Evolutionary conservation across 1,140 invertebrate genomes (phyloP), one percentile per base, ranked within the genome.

Genomic region (Panulirus ornatus): DNA sequence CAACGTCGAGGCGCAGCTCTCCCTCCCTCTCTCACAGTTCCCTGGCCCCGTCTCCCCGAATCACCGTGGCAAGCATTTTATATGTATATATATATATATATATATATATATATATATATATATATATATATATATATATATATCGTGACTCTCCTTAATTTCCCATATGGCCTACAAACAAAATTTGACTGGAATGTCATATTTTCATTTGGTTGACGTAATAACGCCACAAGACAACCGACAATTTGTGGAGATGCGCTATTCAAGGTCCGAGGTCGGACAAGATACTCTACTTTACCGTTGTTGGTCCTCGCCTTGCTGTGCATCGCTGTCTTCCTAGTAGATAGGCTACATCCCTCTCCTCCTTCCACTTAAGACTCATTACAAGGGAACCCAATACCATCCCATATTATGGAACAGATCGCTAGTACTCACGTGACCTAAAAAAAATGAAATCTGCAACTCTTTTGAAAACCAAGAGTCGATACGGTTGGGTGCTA

Each of bases 191-290:
- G 84, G 16, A 78, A 86, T 58, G 73, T 86, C 73, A 54, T 88
- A 73, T 81, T 81, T 81, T 54, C 54, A 82, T 82, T 88, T 73
- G 86, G 71, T 82, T 88, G 86, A 82, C 40, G 73, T 82, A 88
- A 88, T 88, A 47, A 86, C 84, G 66, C 40, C 22, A 19, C 34
- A 51, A 38, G 84, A 78, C 51, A 78, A 36, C 84, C 51, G 27
- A 6, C 73, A 86, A 86, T 86, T 86, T 86, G 71, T 66, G 5
- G n/a, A 66, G 58, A 66, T 66, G 27, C 58, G 58, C n/a, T 27
- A 66, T 66, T 66, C n/a, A 66, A 3, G 44, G 44, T 54, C 51
- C 51, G 9, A 54, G 51, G 22, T 22, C 22, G n/a, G n/a, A n/a
- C n/a, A n/a, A n/a, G n/a, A n/a, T n/a, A n/a, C n/a, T n/a, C n/a